Conservation (phyloP, 2,797 vertebrate genomes). For the Taeniopygia guttata region DNA sequence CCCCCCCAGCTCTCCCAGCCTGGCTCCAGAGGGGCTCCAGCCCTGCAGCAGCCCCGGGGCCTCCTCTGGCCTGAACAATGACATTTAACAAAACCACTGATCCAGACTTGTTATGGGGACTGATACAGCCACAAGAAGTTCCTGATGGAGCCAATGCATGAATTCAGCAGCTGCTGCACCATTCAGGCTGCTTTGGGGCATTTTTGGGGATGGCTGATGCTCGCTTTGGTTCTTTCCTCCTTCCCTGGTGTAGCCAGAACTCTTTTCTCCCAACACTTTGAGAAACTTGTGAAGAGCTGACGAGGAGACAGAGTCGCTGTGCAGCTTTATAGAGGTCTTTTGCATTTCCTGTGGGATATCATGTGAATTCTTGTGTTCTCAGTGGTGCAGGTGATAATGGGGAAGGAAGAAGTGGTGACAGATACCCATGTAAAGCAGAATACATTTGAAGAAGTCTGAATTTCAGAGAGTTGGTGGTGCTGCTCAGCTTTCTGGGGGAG, state of each 20-base stretch:
- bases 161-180: not conserved
- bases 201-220: not conserved
- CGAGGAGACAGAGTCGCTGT: not conserved
- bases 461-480: not conserved
- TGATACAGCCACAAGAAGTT: not conserved
- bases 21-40: not conserved
- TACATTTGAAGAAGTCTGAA: not conserved
- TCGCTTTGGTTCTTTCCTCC: not conserved
- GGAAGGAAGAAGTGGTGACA: not conserved
- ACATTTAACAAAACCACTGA: rapidly evolving
- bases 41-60: rapidly evolving
- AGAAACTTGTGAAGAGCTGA: not conserved
- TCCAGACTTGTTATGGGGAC: rapidly evolving
- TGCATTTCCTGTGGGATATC: not conserved
- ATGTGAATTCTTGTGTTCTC: not conserved
- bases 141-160: rapidly evolving
- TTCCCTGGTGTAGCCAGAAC: not conserved
- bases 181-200: not conserved
- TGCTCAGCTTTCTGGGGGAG: not conserved
- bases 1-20: not conserved
- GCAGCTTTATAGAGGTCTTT: not conserved
- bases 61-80: not conserved
- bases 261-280: not conserved
- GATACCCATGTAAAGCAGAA: not conserved
- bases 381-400: not conserved